These are phyloP conservation scores for Apodemia zela DNA, from an alignment of 2,888 invertebrate species.

Conservation along the genomic window DNA sequence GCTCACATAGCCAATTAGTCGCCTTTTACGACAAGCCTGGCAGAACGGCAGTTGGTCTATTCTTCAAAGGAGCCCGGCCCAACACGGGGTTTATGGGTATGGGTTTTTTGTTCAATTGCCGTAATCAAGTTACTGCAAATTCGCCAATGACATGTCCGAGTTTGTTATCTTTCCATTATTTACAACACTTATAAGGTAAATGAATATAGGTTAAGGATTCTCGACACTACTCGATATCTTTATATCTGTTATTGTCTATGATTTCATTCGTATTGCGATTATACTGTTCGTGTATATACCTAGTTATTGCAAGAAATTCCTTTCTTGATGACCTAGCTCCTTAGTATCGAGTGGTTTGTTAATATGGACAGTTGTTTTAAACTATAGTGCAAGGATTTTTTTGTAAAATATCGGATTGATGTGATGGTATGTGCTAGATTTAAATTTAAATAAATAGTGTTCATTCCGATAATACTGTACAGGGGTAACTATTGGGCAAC, in stretches of 20 bases:
- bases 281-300: background rate
- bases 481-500: no score
- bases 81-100: no score
- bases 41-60: no score
- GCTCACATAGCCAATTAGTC: no score
- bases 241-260: slow-evolving; percentile 13
- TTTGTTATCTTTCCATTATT: slow-evolving; percentile 8
- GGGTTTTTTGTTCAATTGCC: background rate
- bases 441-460: background rate
- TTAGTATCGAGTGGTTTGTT: background rate
- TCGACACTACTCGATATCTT: slow-evolving; percentile 1
- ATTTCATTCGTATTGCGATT: slow-evolving; percentile 9
- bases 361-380: slow-evolving; percentile 2
- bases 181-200: slow-evolving; percentile 3
- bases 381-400: background rate
- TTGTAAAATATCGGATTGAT: background rate
- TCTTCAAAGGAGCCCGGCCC: no score
- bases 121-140: background rate
- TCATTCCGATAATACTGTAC: no score
- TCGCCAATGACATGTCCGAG: background rate
- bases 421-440: background rate
- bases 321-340: background rate
- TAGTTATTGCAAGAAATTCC: slow-evolving; percentile 9
- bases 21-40: no score
- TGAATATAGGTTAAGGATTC: slow-evolving; percentile 9